phyloP scores from a whole-genome alignment of 2,113 vertebrate species.

The Microtus oregoni region DNA sequence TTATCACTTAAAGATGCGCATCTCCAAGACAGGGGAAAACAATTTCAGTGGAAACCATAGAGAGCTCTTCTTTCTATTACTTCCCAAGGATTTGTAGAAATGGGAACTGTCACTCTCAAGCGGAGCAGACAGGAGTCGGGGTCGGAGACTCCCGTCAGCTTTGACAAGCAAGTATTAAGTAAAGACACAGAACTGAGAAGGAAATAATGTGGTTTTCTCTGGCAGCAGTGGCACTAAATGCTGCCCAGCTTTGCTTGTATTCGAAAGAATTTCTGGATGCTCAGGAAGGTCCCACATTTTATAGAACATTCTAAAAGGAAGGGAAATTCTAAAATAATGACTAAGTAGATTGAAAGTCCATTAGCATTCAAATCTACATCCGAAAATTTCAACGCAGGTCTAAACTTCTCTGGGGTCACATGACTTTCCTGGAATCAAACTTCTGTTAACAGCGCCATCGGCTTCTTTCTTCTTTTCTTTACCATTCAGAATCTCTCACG shows the following conservation, averaged over 20 bases:
- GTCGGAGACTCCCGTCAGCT: conserved; percentile 48
- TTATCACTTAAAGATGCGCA: conserved; percentile 56
- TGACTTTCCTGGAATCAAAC: neutral
- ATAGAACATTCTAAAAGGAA: neutral
- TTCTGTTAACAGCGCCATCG: neutral
- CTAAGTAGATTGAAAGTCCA: neutral
- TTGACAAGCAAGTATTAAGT: conserved; percentile 74
- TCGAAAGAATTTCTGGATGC: conserved; percentile 10
- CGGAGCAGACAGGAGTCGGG: conserved; percentile 34
- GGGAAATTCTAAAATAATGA: neutral
- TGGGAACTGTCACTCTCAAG: conserved; percentile 72
- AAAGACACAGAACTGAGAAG: conserved; percentile 51
- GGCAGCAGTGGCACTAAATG: neutral
- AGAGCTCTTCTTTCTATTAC: conserved; percentile 66
- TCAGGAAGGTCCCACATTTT: neutral
- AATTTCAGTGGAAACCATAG: conserved; percentile 49
- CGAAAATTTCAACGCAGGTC: neutral
- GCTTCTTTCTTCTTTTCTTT: neutral
- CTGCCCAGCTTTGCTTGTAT: neutral
- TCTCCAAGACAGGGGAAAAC: conserved; percentile 19
- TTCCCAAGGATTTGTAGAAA: conserved; percentile 72
- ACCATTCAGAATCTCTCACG: neutral
- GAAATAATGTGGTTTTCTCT: conserved; percentile 61
- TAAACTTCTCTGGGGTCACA: conserved; percentile 12
- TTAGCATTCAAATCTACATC: conserved; percentile 37